Evolutionary conservation across 2,888 invertebrate genomes (phyloP).

Genomic region (Nycteola revayana): DNA sequence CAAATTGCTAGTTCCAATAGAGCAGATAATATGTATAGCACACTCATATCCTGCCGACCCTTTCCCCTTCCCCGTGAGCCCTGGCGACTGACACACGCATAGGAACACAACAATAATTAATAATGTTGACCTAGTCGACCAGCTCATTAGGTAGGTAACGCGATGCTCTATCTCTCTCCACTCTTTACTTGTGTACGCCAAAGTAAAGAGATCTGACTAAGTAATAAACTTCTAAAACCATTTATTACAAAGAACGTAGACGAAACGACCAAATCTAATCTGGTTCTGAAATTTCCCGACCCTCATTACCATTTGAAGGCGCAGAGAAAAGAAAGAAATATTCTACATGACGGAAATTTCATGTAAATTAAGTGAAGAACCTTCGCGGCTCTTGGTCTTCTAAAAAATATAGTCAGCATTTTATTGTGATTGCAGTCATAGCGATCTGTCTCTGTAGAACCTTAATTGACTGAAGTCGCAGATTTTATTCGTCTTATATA

Average conservation of each 20-base stretch:
- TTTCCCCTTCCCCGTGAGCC: too few relatives aligned
- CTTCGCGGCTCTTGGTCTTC: constrained; percentile 51
- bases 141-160: too few relatives aligned
- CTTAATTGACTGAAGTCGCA: too few relatives aligned
- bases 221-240: constrained; percentile 39
- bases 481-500: too few relatives aligned
- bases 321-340: constrained; percentile 59
- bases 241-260: constrained; percentile 48
- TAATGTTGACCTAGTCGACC: too few relatives aligned
- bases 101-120: too few relatives aligned
- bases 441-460: constrained; percentile 38
- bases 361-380: constrained; percentile 70
- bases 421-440: constrained; percentile 49
- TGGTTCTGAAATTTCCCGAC: constrained; percentile 62
- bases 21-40: too few relatives aligned
- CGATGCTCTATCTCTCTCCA: too few relatives aligned
- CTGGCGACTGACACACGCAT: too few relatives aligned
- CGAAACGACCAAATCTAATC: constrained; percentile 58
- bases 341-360: constrained; percentile 67
- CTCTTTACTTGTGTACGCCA: too few relatives aligned
- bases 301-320: constrained; percentile 72
- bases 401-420: constrained; percentile 49
- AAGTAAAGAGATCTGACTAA: constrained; percentile 7
- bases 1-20: too few relatives aligned
- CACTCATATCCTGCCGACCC: too few relatives aligned